A percentile compares a stretch with the other conserved stretches of the same genome.
phyloP scores from a whole-genome alignment of 2,888 invertebrate genomes.

The Drosophila crucigera region DNA sequence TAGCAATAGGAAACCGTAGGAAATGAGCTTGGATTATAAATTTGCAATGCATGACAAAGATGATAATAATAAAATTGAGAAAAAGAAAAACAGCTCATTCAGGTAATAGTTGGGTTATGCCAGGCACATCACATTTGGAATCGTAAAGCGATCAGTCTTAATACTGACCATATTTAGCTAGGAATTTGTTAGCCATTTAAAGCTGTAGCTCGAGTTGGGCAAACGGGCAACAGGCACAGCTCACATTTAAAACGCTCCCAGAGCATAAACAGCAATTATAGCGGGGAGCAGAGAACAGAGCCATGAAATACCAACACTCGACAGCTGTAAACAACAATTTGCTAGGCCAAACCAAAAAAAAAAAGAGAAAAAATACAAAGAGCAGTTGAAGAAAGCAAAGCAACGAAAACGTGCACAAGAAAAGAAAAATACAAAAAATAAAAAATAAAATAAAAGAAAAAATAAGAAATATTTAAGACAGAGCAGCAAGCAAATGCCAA shows the following conservation, averaged over 20 bases:
- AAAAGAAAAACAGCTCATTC: not conserved
- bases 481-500: slow-evolving; percentile 58
- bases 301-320: slow-evolving; percentile 78
- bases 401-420: slow-evolving; percentile 19
- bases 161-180: slow-evolving; percentile 49
- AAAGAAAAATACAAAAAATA: slow-evolving; percentile 31
- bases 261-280: slow-evolving; percentile 76
- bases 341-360: slow-evolving; percentile 39
- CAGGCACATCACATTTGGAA: slow-evolving; percentile 28
- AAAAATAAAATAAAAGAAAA: slow-evolving; percentile 13
- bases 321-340: slow-evolving; percentile 79
- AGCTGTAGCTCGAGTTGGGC: slow-evolving; percentile 31
- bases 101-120: slow-evolving; percentile 24
- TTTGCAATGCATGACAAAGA: not conserved
- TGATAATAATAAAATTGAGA: not conserved
- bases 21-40: not conserved
- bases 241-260: slow-evolving; percentile 63
- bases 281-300: slow-evolving; percentile 47
- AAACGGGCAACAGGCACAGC: slow-evolving; percentile 30
- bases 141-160: slow-evolving; percentile 47
- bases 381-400: slow-evolving; percentile 20
- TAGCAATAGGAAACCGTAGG: not conserved
- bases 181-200: slow-evolving; percentile 37
- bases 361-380: not conserved
- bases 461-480: slow-evolving; percentile 25